Evolutionary conservation across 53 echinoderm and acorn worm species (phyloP).

Genomic region (Mesocentrotus franciscanus): DNA sequence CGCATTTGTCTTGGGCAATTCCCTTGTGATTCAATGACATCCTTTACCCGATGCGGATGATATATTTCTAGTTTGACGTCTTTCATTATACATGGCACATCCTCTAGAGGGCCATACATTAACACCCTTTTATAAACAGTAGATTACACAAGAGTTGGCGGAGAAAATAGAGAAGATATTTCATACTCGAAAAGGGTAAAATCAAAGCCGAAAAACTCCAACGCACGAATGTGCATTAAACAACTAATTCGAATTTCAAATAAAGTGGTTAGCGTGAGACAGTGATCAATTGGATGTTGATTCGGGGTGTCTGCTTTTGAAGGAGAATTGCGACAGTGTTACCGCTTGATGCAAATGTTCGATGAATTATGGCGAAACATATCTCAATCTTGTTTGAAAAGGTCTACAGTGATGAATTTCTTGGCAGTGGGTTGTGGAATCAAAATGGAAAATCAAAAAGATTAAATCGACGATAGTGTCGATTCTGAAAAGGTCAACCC

Average conservation of each 20-base stretch:
- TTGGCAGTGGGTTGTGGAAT: too few species aligned
- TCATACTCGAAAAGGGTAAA: neutral
- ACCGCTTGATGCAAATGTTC: neutral
- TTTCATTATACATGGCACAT: neutral
- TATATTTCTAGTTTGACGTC: constrained; percentile 39
- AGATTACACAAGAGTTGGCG: neutral
- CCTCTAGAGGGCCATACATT: constrained; percentile 2
- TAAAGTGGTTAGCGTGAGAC: neutral
- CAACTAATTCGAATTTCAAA: neutral
- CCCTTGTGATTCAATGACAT: constrained; percentile 22
- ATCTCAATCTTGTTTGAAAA: neutral
- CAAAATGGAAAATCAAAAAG: too few species aligned
- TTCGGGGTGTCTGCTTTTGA: neutral
- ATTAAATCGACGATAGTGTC: too few species aligned
- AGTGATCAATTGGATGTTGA: neutral
- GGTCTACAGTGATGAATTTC: neutral
- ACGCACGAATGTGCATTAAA: neutral
- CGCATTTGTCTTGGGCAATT: neutral
- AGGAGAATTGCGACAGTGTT: neutral
- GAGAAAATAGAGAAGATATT: neutral
- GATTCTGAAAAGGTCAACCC: too few species aligned
- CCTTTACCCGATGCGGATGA: constrained; percentile 18
- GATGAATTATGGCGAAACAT: neutral
- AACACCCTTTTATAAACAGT: constrained; percentile 37
- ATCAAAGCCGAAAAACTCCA: neutral